Conservation (phyloP, 2,113 vertebrate genomes). For the Cinclus mexicanus region DNA sequence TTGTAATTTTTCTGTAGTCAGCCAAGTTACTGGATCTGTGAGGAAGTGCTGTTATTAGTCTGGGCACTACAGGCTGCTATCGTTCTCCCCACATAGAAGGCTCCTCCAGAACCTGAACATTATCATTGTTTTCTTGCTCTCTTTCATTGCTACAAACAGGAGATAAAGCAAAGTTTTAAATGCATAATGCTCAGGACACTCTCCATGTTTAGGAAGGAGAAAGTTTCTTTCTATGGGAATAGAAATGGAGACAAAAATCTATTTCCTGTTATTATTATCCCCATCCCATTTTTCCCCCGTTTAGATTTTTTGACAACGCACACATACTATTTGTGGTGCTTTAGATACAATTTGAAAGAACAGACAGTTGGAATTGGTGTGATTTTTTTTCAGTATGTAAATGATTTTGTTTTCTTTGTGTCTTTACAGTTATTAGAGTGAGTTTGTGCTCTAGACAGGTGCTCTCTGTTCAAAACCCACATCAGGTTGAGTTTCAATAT, state of each 20-base stretch:
- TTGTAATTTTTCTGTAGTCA: background rate
- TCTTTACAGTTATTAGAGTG: background rate
- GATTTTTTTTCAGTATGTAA: background rate
- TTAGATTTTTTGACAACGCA: background rate
- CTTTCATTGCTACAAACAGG: background rate
- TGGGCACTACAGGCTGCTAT: background rate
- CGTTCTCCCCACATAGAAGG: background rate
- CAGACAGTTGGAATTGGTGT: background rate
- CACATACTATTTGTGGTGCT: background rate
- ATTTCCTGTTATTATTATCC: background rate
- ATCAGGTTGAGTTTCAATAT: background rate
- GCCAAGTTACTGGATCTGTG: background rate
- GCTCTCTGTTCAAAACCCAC: background rate
- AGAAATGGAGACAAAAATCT: background rate
- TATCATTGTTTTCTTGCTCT: background rate
- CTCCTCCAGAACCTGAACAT: background rate
- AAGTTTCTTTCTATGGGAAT: background rate
- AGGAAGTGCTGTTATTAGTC: background rate
- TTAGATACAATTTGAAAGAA: background rate
- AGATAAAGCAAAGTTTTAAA: background rate
- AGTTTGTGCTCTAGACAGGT: background rate
- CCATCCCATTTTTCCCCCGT: background rate
- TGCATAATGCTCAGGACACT: background rate
- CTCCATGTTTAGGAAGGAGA: background rate
- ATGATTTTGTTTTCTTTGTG: background rate